Conservation (phyloP, 2,113 vertebrate genomes). For the Peromyscus maniculatus region DNA sequence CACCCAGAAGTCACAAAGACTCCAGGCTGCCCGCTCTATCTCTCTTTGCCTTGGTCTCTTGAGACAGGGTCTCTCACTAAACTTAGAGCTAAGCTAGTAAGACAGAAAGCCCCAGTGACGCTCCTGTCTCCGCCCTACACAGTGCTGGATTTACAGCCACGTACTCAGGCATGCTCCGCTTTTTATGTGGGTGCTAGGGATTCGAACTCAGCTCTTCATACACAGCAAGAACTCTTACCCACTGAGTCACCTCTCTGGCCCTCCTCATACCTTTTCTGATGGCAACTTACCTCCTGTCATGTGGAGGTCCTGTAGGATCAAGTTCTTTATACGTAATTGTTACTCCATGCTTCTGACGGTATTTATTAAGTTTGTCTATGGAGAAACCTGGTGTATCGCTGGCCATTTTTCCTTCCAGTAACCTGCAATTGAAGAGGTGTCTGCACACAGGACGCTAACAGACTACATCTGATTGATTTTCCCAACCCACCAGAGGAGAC, state of each 20-base stretch:
- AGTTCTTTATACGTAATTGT: rapidly evolving
- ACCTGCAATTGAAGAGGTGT: constrained; percentile 58
- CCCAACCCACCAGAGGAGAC: not conserved
- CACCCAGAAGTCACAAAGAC: not conserved
- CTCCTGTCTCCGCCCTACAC: not conserved
- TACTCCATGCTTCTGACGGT: constrained; percentile 39
- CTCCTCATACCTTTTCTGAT: not conserved
- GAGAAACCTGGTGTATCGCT: not conserved
- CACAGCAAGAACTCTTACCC: not conserved
- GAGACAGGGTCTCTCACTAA: not conserved
- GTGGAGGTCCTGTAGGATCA: not conserved
- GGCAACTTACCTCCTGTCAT: constrained; percentile 82
- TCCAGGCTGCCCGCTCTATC: not conserved
- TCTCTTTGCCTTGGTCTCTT: no score
- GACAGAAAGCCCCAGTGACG: not conserved
- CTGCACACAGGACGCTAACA: not conserved
- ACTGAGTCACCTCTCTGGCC: not conserved
- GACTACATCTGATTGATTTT: constrained; percentile 9
- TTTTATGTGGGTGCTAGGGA: not conserved
- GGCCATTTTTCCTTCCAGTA: constrained; percentile 65
- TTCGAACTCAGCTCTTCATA: not conserved
- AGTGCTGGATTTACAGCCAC: not conserved
- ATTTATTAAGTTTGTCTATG: constrained; percentile 76
- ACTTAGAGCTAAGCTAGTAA: not conserved
- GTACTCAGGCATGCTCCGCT: not conserved